phyloP scores from a whole-genome alignment of 1,140 invertebrate genomes.

The Drosophila repleta region DNA sequence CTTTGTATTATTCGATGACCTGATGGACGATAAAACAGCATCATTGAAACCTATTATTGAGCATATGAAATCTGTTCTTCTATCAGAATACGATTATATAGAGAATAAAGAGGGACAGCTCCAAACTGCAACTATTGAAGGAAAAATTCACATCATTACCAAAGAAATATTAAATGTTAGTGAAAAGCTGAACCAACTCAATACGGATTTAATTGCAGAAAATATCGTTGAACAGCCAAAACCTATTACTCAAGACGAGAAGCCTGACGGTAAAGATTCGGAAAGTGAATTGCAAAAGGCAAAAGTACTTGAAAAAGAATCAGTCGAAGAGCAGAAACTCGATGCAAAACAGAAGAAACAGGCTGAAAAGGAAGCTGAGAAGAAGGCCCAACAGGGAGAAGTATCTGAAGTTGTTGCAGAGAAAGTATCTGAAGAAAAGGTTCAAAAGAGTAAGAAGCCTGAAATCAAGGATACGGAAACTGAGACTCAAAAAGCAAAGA shows the following conservation, averaged over 20 bases:
- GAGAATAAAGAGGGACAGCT: conserved; percentile 47
- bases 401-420: conserved; percentile 33
- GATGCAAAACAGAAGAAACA: conserved; percentile 10
- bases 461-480: conserved; percentile 10
- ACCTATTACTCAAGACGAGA: conserved; percentile 2
- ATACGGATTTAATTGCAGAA: conserved; percentile 20
- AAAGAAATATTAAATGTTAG: conserved; percentile 40
- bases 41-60: conserved; percentile 45
- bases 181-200: conserved; percentile 36
- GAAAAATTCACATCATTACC: conserved; percentile 43
- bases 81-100: conserved; percentile 56
- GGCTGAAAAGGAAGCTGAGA: conserved; percentile 20
- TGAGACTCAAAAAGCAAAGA: conserved; percentile 24
- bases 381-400: conserved; percentile 43
- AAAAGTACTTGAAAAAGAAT: conserved; percentile 34
- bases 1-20: conserved; percentile 68
- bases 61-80: conserved; percentile 55
- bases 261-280: conserved; percentile 2
- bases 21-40: conserved; percentile 47
- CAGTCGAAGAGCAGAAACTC: conserved; percentile 11
- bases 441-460: neutral
- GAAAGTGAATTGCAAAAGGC: conserved; percentile 36
- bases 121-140: conserved; percentile 31
- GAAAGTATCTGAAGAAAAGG: conserved; percentile 21
- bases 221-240: neutral